These are phyloP conservation scores for Eugnorisma glareosa DNA, from an alignment of 2,888 invertebrate genomes.

Conservation along the genomic window DNA sequence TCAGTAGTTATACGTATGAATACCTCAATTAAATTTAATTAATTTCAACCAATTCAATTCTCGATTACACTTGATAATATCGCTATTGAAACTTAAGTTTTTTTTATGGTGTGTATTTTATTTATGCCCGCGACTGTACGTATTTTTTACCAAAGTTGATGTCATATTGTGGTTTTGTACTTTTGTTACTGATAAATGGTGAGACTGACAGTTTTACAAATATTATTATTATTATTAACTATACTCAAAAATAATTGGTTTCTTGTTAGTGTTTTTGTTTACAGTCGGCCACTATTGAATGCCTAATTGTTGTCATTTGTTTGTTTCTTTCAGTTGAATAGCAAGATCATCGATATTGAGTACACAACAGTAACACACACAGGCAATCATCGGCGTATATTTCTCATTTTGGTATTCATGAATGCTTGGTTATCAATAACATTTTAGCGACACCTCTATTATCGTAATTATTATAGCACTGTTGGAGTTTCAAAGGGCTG, in stretches of 20 bases:
- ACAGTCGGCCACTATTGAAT: conserved; percentile 8
- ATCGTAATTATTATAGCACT: background rate
- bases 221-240: background rate
- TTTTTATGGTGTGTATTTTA: background rate
- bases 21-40: no score
- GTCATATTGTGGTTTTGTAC: background rate
- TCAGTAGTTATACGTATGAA: no score
- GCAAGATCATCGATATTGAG: background rate
- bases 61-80: no score
- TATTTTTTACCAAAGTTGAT: background rate
- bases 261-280: conserved; percentile 2
- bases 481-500: background rate
- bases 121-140: background rate
- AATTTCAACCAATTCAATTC: no score
- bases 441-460: background rate
- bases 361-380: background rate
- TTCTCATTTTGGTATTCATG: background rate
- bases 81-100: background rate
- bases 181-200: background rate
- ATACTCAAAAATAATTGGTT: background rate
- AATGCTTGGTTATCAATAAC: background rate
- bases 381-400: background rate
- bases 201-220: background rate
- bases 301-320: background rate
- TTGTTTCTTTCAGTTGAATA: conserved; percentile 19